phyloP scores from a whole-genome alignment of 2,113 vertebrate species.

The Neotragus pygmaeus region DNA sequence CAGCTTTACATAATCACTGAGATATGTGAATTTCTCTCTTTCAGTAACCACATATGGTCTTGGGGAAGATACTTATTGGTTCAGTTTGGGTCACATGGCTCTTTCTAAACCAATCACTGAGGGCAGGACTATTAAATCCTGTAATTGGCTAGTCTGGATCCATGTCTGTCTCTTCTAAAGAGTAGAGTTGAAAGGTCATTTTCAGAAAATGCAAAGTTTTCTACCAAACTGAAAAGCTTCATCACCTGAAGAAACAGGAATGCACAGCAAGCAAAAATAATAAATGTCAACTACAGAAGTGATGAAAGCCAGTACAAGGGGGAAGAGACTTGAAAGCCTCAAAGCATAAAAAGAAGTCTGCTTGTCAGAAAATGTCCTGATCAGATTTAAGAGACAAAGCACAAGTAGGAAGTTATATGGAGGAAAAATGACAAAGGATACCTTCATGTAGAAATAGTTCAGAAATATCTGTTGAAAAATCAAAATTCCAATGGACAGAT shows the following conservation, averaged over 20 bases:
- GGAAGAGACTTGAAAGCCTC: neutral
- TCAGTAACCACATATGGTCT: neutral
- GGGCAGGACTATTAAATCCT: neutral
- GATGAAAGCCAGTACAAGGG: neutral
- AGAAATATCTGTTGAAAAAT: neutral
- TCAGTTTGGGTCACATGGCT: neutral
- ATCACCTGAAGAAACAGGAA: neutral
- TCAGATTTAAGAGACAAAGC: neutral
- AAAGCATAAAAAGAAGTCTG: neutral
- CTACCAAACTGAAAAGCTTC: neutral
- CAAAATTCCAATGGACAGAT: slow-evolving; percentile 6
- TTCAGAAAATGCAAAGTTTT: neutral
- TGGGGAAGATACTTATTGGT: neutral
- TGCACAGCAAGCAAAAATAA: neutral
- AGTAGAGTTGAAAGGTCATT: neutral
- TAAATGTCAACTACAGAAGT: neutral
- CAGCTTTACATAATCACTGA: neutral
- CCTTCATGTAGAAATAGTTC: neutral
- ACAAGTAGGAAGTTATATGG: neutral
- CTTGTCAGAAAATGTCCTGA: neutral
- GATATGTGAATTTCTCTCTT: neutral
- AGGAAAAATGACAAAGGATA: neutral
- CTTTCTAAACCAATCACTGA: neutral
- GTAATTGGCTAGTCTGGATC: neutral
- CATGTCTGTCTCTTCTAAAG: neutral